Evolutionary conservation across 2,797 vertebrate genomes (phyloP), one percentile per base, ranked within the genome.

Genomic region (Gobio occitaniae): DNA sequence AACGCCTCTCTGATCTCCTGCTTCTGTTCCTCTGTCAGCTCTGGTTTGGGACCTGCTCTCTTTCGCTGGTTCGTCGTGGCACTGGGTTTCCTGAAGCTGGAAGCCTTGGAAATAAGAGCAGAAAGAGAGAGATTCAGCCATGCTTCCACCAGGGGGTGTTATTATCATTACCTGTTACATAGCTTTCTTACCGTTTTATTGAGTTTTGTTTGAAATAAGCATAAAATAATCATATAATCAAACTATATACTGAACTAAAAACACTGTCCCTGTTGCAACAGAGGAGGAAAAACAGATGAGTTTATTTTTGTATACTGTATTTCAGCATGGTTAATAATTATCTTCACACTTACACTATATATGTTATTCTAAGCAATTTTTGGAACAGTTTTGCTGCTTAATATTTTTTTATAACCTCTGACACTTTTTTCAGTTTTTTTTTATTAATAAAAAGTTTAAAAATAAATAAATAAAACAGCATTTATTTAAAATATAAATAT

Each of bases 1-100:
- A 99, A 99, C 4, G 97, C 97, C 89, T 99, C 97, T 90, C 96
- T 96, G 80, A 99, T 96, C 91, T 99, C 97, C 90, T 97, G 97
- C 86, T 96, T 97, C 87, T 97, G 97, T 48, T 97, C 96, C 89
- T 98, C 97, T 0, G 95, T 97, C 84, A 98, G 88, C 36, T 99
- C 97, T 7, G 91, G 86, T 92, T 97, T 97, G 12, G 93, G 82
- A 68, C 87, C 88, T 6, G 92, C 81, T 92, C 95, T 97, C 91
- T 96, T 97, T 88, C 94, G 91, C n/a, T 94, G 96, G 56, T 89
- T 87, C 47, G 91, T 54, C 32, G 92, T 86, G 17, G 89, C 5
- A 83, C 89, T n/a, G 68, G 94, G 13, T 92, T 96, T 97, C 70
- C 92, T 89, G 5, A 92, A 94, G 86, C 84, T 90, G 44, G 97